Evolutionary conservation across 2,888 invertebrate genomes (phyloP).

Genomic region (Keiferia lycopersicella): DNA sequence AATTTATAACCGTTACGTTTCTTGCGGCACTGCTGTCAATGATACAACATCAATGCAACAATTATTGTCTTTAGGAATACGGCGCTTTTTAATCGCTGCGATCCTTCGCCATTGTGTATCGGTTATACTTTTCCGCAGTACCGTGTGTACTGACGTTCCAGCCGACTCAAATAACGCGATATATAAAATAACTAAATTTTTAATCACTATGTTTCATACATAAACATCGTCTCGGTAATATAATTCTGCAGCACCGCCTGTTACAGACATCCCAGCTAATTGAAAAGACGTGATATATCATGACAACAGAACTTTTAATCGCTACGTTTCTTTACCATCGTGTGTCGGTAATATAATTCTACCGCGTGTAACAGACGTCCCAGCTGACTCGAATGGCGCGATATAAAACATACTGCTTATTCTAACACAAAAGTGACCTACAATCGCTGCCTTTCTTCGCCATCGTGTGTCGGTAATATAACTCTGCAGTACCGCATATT

Average conservation of each 20-base stretch:
- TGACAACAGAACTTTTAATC: neutral
- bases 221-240: too few relatives aligned
- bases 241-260: neutral
- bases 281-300: neutral
- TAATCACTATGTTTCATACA: neutral
- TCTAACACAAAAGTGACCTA: constrained; percentile 11
- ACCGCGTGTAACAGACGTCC: neutral
- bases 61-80: neutral
- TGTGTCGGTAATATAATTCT: constrained; percentile 16
- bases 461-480: neutral
- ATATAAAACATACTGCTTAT: constrained; percentile 19
- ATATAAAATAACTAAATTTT: neutral
- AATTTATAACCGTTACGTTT: too few relatives aligned
- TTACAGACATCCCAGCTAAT: neutral
- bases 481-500: neutral
- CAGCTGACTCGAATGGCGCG: constrained; percentile 13
- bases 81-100: neutral
- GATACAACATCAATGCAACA: too few relatives aligned
- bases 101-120: neutral
- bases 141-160: neutral
- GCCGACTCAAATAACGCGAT: neutral
- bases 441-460: neutral
- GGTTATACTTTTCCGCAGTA: neutral
- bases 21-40: too few relatives aligned
- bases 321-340: neutral